A percentile compares a stretch with the other conserved stretches of the same genome.
Conservation (phyloP, 2,113 vertebrate genomes). For the Atractosteus spatula region DNA sequence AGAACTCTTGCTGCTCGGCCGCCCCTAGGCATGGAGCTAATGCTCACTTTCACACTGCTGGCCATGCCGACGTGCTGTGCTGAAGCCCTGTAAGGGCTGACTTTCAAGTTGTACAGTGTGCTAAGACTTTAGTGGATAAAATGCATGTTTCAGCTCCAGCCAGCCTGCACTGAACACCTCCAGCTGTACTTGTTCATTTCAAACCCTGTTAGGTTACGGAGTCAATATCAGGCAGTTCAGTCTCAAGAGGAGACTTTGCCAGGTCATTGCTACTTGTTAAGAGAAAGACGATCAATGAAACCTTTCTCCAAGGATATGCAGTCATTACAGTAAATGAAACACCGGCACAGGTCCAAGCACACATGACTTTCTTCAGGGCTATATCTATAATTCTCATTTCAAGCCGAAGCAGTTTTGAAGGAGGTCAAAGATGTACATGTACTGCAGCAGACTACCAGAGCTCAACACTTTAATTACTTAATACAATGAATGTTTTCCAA, state of each 20-base stretch:
- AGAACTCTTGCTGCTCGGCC: no score
- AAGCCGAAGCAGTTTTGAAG: no score
- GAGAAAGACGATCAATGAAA: constrained; percentile 11
- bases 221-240: neutral
- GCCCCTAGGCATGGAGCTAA: no score
- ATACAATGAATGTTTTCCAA: no score
- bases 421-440: no score
- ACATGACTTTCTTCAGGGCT: no score
- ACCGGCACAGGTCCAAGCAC: neutral
- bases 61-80: no score
- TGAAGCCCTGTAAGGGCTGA: no score
- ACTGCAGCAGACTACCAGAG: no score
- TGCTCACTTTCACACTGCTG: no score
- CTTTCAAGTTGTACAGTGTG: neutral
- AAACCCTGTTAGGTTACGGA: constrained; percentile 12
- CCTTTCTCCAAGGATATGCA: constrained; percentile 2
- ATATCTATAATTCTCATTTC: no score
- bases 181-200: constrained; percentile 17
- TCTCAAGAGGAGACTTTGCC: constrained; percentile 9
- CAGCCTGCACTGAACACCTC: neutral
- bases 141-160: neutral
- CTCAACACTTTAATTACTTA: no score
- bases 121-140: constrained; percentile 6
- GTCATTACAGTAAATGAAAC: constrained; percentile 13
- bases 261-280: constrained; percentile 15